Evolutionary conservation across 2,888 invertebrate species (phyloP).

Genomic region (Protonemura montana): DNA sequence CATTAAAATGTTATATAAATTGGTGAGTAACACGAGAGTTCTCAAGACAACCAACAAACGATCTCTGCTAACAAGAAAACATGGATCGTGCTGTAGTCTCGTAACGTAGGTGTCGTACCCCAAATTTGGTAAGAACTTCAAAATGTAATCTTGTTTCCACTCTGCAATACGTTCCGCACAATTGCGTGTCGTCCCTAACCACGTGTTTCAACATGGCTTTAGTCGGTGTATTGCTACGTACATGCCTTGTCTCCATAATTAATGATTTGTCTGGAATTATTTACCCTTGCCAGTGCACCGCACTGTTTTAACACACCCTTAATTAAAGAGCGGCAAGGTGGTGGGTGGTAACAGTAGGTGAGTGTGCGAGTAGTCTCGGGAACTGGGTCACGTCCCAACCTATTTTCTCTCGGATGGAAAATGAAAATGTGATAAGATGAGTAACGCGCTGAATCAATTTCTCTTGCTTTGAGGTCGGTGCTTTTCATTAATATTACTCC

Average conservation of each 20-base stretch:
- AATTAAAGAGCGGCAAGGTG: not conserved
- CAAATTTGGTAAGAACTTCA: not conserved
- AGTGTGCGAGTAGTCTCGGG: not conserved
- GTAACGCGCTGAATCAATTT: not conserved
- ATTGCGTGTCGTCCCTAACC: too few species aligned
- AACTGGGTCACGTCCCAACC: constrained; percentile 4
- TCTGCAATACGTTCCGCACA: not conserved
- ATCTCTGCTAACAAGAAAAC: too few species aligned
- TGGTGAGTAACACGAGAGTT: too few species aligned
- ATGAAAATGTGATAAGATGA: not conserved
- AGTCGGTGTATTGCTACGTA: too few species aligned
- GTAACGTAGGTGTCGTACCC: too few species aligned
- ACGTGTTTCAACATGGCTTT: not conserved
- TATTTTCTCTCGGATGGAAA: not conserved
- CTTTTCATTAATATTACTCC: not conserved
- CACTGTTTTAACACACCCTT: not conserved
- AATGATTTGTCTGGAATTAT: not conserved
- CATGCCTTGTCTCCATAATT: not conserved
- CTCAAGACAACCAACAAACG: too few species aligned
- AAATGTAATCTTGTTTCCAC: not conserved
- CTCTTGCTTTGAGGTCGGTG: not conserved
- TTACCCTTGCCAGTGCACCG: not conserved
- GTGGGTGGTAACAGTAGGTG: not conserved
- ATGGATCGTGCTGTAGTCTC: too few species aligned
- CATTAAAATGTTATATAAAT: too few species aligned